Conservation (phyloP, 2,888 invertebrate genomes). For the Cloeon dipterum region DNA sequence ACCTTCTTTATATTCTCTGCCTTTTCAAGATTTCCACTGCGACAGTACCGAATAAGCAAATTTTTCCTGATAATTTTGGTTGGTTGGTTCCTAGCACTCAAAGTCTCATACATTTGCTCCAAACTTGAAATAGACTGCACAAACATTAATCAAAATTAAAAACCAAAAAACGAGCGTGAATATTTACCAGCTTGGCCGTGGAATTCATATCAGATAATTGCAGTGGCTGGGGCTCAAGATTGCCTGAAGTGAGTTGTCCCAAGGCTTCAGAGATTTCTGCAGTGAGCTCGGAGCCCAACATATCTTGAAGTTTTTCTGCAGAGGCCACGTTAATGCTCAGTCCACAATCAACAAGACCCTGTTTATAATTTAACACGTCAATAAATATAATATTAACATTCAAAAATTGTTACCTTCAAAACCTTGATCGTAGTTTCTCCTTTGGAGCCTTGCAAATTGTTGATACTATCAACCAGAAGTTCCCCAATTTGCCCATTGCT, state of each 20-base stretch:
- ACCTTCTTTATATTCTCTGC: slow-evolving; percentile 23
- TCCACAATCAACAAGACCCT: slow-evolving; percentile 34
- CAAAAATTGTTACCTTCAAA: no score
- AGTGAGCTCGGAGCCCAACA: slow-evolving; percentile 39
- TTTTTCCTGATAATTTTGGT: slow-evolving; percentile 33
- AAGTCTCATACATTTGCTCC: slow-evolving; percentile 28
- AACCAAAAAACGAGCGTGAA: no score
- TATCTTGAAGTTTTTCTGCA: slow-evolving; percentile 37
- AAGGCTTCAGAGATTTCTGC: slow-evolving; percentile 34
- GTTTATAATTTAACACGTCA: slow-evolving; percentile 13
- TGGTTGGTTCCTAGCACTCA: slow-evolving; percentile 31
- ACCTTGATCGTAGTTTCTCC: not conserved
- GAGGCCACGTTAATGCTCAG: slow-evolving; percentile 33
- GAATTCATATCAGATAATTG: not conserved
- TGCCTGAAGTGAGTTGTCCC: slow-evolving; percentile 36
- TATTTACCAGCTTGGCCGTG: not conserved
- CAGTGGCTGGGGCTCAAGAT: slow-evolving; percentile 29
- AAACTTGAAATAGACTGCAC: slow-evolving; percentile 18
- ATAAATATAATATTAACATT: no score
- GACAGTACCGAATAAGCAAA: slow-evolving; percentile 33
- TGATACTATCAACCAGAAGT: slow-evolving; percentile 5
- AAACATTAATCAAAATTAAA: no score
- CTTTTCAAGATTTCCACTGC: slow-evolving; percentile 35
- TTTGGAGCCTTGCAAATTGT: not conserved
- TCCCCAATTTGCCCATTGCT: slow-evolving; percentile 3